Conservation (phyloP, 2,797 vertebrate genomes). For the Lacerta agilis region DNA sequence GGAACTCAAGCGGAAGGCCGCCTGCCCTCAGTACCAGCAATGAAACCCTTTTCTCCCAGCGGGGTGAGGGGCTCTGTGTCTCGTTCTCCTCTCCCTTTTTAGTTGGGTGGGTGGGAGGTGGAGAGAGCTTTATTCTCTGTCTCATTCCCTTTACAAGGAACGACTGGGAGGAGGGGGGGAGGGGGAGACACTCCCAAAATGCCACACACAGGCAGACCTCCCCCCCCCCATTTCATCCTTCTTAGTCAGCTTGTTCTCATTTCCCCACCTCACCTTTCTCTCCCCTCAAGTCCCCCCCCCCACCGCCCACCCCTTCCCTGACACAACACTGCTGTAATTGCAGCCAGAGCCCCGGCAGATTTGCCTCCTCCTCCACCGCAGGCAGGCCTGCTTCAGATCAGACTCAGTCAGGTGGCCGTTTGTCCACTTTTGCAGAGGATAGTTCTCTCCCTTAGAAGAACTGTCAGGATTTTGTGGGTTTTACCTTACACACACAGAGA, state of each 20-base stretch:
- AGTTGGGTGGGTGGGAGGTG: not conserved
- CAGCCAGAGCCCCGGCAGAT: not conserved
- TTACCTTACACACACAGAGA: too few relatives aligned
- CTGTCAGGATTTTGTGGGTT: too few relatives aligned
- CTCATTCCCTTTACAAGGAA: slow-evolving; percentile 22
- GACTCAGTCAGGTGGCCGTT: too few relatives aligned
- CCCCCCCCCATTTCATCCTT: not conserved
- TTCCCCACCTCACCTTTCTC: slow-evolving; percentile 35
- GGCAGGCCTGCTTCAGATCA: not conserved
- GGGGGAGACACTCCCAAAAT: slow-evolving; percentile 65
- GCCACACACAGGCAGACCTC: slow-evolving; percentile 75
- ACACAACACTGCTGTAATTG: slow-evolving; percentile 6
- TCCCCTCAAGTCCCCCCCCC: not conserved
- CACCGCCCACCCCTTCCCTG: not conserved
- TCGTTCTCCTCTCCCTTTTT: slow-evolving; percentile 35
- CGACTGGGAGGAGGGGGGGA: slow-evolving; percentile 47
- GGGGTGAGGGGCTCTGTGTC: slow-evolving; percentile 57
- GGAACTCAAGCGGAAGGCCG: slow-evolving; percentile 81
- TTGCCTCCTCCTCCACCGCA: not conserved
- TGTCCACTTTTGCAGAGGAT: too few relatives aligned
- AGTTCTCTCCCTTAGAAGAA: too few relatives aligned
- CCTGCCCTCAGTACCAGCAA: slow-evolving; percentile 43
- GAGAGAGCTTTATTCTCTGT: slow-evolving; percentile 34
- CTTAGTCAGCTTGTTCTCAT: slow-evolving; percentile 31
- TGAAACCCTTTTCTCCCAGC: slow-evolving; percentile 60